Evolutionary conservation across 2,113 vertebrate species (phyloP).

Genomic region (Cardinalis cardinalis): DNA sequence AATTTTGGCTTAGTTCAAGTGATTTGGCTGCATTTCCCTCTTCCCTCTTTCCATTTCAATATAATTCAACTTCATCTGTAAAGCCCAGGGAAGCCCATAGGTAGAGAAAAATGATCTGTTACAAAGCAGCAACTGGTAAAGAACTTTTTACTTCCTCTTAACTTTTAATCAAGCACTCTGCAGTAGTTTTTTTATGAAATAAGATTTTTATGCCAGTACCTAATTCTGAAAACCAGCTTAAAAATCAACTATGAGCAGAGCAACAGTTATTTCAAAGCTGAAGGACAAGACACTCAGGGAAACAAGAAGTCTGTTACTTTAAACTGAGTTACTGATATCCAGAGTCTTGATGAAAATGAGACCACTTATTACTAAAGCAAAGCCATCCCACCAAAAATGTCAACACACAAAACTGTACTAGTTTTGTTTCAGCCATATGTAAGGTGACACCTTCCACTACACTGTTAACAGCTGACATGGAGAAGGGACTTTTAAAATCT

Average conservation of each 20-base stretch:
- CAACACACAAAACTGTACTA: neutral
- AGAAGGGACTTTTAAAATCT: neutral
- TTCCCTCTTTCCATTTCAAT: neutral
- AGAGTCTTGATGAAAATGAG: neutral
- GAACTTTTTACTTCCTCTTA: neutral
- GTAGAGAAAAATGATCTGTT: neutral
- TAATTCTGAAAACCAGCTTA: neutral
- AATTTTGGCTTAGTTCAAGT: neutral
- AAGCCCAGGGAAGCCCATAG: neutral
- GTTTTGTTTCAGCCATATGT: fast-evolving
- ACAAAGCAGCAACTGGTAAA: neutral
- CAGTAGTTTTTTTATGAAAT: neutral
- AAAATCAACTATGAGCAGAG: neutral
- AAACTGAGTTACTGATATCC: neutral
- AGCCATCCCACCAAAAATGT: neutral
- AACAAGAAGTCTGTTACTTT: neutral
- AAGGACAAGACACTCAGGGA: neutral
- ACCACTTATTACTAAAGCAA: neutral
- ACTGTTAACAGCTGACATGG: neutral
- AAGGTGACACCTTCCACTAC: neutral
- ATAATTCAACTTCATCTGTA: neutral
- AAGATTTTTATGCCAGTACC: neutral
- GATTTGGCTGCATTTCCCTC: neutral
- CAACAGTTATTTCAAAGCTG: neutral
- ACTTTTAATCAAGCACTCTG: neutral